A percentile compares a stretch with the other conserved stretches of the same genome.
phyloP scores from a whole-genome alignment of 2,113 vertebrate species.

The Apodemus sylvaticus region DNA sequence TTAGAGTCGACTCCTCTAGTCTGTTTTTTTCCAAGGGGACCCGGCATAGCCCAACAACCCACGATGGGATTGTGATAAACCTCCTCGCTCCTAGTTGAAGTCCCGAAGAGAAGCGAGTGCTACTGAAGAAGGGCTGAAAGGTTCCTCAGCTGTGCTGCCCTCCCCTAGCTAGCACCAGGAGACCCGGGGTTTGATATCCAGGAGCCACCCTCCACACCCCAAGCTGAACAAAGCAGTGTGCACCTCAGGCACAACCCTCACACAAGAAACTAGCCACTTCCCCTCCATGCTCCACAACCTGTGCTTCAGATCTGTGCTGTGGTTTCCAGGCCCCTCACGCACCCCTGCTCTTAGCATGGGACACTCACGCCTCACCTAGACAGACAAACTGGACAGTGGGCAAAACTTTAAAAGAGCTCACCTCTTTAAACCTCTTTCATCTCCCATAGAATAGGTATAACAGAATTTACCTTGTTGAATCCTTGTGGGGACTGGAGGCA shows the following conservation, averaged over 20 bases:
- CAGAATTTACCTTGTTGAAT: not conserved
- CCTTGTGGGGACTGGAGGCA: not conserved
- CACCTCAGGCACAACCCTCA: not conserved
- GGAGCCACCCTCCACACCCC: too few species aligned
- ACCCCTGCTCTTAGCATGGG: not conserved
- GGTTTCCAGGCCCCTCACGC: not conserved
- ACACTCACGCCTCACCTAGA: not conserved
- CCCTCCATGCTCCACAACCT: not conserved
- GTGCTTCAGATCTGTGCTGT: not conserved
- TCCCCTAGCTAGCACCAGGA: not conserved
- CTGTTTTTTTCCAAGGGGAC: not conserved
- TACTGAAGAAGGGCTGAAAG: not conserved
- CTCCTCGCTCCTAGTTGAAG: not conserved
- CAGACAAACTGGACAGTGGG: not conserved
- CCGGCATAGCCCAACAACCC: not conserved
- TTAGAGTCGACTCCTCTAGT: not conserved
- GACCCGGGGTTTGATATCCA: not conserved
- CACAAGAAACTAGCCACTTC: not conserved
- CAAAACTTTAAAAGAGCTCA: not conserved
- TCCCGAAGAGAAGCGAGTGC: not conserved
- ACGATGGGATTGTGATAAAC: not conserved
- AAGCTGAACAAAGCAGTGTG: not conserved
- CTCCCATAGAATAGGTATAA: not conserved
- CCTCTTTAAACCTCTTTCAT: conserved; percentile 1
- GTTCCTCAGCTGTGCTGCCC: not conserved